phyloP scores from a whole-genome alignment of 2,113 vertebrate genomes.

The Gymnocephalus cernua region DNA sequence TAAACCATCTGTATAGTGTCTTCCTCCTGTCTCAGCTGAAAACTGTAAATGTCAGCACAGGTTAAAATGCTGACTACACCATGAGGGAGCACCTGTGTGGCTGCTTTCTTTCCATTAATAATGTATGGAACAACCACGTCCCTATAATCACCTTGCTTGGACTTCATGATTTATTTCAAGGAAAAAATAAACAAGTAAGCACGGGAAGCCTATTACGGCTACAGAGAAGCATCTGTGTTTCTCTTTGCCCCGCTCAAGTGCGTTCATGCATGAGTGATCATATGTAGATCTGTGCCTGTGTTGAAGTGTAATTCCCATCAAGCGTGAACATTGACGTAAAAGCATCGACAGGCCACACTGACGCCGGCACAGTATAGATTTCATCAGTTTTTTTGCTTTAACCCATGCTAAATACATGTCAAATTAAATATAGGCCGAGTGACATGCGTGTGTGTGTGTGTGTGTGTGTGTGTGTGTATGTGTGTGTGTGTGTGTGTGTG shows the following conservation, averaged over 20 bases:
- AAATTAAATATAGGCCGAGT: slow-evolving; percentile 24
- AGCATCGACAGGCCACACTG: slow-evolving; percentile 24
- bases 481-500: too few relatives aligned
- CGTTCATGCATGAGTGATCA: slow-evolving; percentile 68
- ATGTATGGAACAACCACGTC: slow-evolving; percentile 42
- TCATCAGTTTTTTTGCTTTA: background rate
- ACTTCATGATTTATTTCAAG: slow-evolving; percentile 60
- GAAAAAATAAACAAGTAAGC: slow-evolving; percentile 42
- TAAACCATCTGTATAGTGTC: slow-evolving; percentile 69
- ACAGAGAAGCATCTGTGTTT: slow-evolving; percentile 71
- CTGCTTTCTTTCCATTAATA: slow-evolving; percentile 62
- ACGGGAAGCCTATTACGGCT: slow-evolving; percentile 39
- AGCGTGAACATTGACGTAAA: slow-evolving; percentile 69
- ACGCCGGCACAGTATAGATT: slow-evolving; percentile 31
- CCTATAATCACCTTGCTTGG: slow-evolving; percentile 63
- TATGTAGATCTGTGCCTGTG: slow-evolving; percentile 69
- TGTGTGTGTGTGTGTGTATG: too few relatives aligned
- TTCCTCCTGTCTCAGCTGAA: slow-evolving; percentile 65
- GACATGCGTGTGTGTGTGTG: background rate
- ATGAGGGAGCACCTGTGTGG: slow-evolving; percentile 73
- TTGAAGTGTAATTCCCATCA: slow-evolving; percentile 50
- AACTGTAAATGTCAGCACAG: slow-evolving; percentile 76
- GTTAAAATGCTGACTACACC: slow-evolving; percentile 78
- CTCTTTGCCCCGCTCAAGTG: slow-evolving; percentile 51
- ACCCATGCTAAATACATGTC: background rate